Base-by-base conservation (phyloP, 2,888 invertebrate species). In the Allygus modestus region DNA sequence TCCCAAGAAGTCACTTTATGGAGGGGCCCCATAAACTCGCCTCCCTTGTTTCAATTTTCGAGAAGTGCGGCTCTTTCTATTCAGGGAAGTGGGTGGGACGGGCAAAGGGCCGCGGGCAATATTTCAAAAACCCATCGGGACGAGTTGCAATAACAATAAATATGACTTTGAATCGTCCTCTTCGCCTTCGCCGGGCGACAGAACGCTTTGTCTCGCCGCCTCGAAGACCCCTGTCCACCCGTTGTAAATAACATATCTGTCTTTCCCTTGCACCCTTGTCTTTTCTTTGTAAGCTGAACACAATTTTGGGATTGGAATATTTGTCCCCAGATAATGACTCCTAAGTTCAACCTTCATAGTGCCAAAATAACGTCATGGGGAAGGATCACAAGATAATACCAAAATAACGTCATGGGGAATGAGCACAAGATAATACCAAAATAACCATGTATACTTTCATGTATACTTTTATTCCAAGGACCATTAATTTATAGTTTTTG, bases 101-200 rank as follows among this genome's bases (percentile, higher is more conserved):
- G 77, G 7, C 41, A 75, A 75, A 23, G 73, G 12, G 71, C 71
- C 46, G 43, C n/a, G 43, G 73, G 77, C 77, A 43, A 77, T 77
- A 77, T 77, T 77, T 77, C 77, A 77, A 77, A 77, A 77, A 77
- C 15, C 77, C 77, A 77, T 77, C 77, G 46, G 26, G 77, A 77
- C 77, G 73, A 51, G 46, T 43, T 28, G 41, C 77, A 77, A 51
- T 77, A 77, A 77, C 77, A 77, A 28, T 77, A 77, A 77, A 77
- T 51, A 77, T 77, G 51, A 77, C 51, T 77, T 46, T 77, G 77
- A 51, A 77, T 51, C 46, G 73, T 41, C 73, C n/a, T 0, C 20
- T 1, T 4, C 12, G 20, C 20, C 0, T n/a, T 23, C 20, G 20
- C 2, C 11, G 11, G 61, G n/a, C 65, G 65, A 7, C 65, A 26